Evolutionary conservation across 2,797 vertebrate genomes (phyloP).

Genomic region (Cyclura pinguis): DNA sequence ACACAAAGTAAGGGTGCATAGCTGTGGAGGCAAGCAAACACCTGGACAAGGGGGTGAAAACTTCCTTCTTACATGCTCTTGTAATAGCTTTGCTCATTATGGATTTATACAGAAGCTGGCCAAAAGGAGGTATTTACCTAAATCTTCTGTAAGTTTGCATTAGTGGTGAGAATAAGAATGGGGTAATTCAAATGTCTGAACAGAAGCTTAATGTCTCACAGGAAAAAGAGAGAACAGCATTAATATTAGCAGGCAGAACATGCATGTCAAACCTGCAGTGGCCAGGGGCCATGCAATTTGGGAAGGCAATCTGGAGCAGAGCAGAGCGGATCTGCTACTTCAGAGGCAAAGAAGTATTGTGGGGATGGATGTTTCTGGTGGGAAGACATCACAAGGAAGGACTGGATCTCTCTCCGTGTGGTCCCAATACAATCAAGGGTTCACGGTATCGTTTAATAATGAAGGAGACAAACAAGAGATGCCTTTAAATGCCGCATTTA

Average conservation of each 20-base stretch:
- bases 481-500: neutral
- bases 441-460: neutral
- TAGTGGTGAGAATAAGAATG: neutral
- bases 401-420: neutral
- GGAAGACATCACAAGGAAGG: neutral
- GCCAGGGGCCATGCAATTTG: too few species aligned
- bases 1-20: constrained; percentile 20
- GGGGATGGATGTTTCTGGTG: too few species aligned
- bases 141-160: neutral
- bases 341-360: too few species aligned
- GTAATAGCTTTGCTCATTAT: neutral
- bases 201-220: neutral
- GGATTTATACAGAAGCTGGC: neutral
- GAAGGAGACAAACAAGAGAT: neutral
- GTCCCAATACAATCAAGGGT: neutral
- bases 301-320: neutral
- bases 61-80: neutral
- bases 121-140: neutral
- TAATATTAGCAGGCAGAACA: neutral
- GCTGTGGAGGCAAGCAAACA: neutral
- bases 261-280: too few species aligned
- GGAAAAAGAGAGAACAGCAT: neutral
- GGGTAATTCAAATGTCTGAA: neutral
- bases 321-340: too few species aligned
- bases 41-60: too few species aligned